Base-by-base conservation (phyloP, 2,888 invertebrate genomes). In the Apodemia zela region DNA sequence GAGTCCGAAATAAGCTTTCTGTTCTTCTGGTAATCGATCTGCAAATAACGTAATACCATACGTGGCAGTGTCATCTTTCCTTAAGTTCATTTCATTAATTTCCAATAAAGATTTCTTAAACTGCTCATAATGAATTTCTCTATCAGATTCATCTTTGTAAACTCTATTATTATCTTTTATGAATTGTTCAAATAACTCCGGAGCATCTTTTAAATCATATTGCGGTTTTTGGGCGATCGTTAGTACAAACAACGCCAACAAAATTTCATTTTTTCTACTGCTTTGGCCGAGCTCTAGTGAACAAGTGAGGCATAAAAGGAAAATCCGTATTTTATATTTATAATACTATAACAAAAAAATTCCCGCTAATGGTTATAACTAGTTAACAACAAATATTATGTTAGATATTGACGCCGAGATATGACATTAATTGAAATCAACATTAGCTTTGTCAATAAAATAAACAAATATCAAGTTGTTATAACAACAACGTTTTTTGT, bases 91-190 rank as follows among this genome's bases (percentile, higher is more conserved):
- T 49, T 49, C 13, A 17, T 49, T 49, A 3, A 49, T 49, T 49
- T 49, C 18, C 17, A 33, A 33, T 10, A 33, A 45, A 81, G 77
- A 21, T 67, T 65, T 59, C 69, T 45, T 61, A 83, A 72, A 69
- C 62, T 75, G 74, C 42, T 70, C 51, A 59, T 67, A 81, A 65
- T 81, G 84, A 1, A 35, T 18, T 0, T 73, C 63, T 66, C 62
- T 75, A 49, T 85, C 84, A 0, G 65, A 75, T 0, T 72, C 75
- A 68, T 79, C 72, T 51, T 76, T 77, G 65, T 84, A 84, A 3
- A 65, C 25, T 66, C 70, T 80, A 42, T 79, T 64, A 65, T 71
- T 66, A 0, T 80, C 74, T 59, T 72, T 70, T 1, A 79, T 66
- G 64, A 78, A 84, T 17, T 74, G 42, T 0, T 75, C 74, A 42